phyloP scores from a whole-genome alignment of 2,113 vertebrate genomes.

The Corythornis madagascariensis region DNA sequence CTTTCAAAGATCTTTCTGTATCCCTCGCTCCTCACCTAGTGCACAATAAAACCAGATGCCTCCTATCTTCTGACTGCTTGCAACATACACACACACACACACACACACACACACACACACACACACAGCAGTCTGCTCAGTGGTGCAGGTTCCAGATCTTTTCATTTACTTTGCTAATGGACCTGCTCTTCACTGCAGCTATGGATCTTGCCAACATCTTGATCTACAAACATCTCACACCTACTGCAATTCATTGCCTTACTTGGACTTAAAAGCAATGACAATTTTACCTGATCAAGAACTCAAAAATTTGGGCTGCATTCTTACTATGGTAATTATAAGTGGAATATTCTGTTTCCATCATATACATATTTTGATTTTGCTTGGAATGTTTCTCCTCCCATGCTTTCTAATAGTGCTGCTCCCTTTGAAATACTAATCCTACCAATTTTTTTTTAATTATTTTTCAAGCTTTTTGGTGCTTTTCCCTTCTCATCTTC shows the following conservation, averaged over 20 bases:
- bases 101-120: too few relatives aligned
- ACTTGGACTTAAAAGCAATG: constrained; percentile 54
- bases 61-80: neutral
- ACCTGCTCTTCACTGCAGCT: neutral
- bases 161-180: neutral
- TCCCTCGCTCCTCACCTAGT: neutral
- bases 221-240: constrained; percentile 18
- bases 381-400: constrained; percentile 54
- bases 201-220: neutral
- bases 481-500: constrained; percentile 22
- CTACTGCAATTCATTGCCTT: constrained; percentile 16
- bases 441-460: constrained; percentile 19
- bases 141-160: neutral
- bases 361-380: constrained; percentile 35
- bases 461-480: constrained; percentile 28
- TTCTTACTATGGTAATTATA: constrained; percentile 38
- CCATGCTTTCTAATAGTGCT: constrained; percentile 54
- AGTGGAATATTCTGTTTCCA: constrained; percentile 44
- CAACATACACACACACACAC: neutral
- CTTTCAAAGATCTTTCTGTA: neutral
- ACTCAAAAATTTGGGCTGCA: constrained; percentile 19
- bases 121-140: rapidly evolving
- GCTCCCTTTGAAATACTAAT: constrained; percentile 62
- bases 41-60: neutral
- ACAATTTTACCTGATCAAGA: constrained; percentile 49